A percentile compares a stretch with the other conserved stretches of the same genome.
These are phyloP conservation scores for Ispidina picta DNA, from an alignment of 2,797 vertebrate species.

Conservation along the genomic window DNA sequence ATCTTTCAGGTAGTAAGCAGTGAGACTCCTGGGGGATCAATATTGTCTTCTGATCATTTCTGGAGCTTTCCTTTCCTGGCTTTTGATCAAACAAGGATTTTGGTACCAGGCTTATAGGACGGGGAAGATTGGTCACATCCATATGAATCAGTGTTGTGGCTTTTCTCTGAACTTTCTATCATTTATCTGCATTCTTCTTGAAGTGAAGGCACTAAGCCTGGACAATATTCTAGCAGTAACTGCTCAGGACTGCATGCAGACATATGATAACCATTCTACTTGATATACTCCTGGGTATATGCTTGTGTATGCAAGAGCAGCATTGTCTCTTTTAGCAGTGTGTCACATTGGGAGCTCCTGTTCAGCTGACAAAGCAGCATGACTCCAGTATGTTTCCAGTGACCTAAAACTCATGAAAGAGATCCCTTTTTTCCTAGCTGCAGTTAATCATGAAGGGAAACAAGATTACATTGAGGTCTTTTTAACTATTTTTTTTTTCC, in stretches of 20 bases:
- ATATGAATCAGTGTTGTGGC: neutral
- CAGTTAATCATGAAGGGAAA: conserved; percentile 41
- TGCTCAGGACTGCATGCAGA: neutral
- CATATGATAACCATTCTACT: neutral
- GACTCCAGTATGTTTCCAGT: conserved; percentile 25
- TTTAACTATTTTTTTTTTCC: neutral
- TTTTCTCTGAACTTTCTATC: neutral
- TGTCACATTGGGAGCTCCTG: conserved; percentile 5
- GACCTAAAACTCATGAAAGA: conserved; percentile 42
- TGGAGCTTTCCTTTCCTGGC: neutral
- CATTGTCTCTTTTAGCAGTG: neutral
- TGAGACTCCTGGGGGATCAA: neutral
- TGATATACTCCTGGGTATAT: neutral
- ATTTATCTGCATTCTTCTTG: neutral
- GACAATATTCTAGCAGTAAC: neutral
- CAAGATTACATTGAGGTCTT: conserved; percentile 39
- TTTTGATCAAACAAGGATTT: neutral
- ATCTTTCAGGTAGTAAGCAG: neutral
- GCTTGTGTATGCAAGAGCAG: neutral
- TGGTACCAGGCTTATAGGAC: neutral
- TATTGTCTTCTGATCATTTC: neutral
- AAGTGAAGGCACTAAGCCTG: neutral
- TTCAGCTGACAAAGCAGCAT: conserved; percentile 49
- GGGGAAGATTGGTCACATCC: neutral
- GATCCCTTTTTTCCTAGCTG: neutral